Conservation (phyloP, 2,113 vertebrate species). For the human (Homo sapiens) region GRCh38 chr12:113891001-113891500, state of each 20-base stretch:
- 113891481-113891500: background rate
- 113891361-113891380: background rate
- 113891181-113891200: background rate
- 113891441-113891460: background rate
- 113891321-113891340: background rate
- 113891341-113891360: conserved; percentile 11
- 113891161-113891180: background rate
- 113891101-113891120: background rate
- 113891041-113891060: background rate
- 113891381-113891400: background rate
- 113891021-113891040: background rate
- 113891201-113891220: rapidly evolving
- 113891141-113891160: too few species aligned
- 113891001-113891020: background rate
- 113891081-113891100: background rate
- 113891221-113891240: rapidly evolving
- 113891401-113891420: rapidly evolving
- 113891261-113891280: background rate
- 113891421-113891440: rapidly evolving
- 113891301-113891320: background rate
- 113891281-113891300: background rate
- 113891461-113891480: rapidly evolving
- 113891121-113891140: background rate
- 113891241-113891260: rapidly evolving
- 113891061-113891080: background rate